A percentile compares a stretch with the other conserved stretches of the same genome.
Evolutionary conservation across 2,797 vertebrate species (phyloP).

Genomic region (Menidia menidia): DNA sequence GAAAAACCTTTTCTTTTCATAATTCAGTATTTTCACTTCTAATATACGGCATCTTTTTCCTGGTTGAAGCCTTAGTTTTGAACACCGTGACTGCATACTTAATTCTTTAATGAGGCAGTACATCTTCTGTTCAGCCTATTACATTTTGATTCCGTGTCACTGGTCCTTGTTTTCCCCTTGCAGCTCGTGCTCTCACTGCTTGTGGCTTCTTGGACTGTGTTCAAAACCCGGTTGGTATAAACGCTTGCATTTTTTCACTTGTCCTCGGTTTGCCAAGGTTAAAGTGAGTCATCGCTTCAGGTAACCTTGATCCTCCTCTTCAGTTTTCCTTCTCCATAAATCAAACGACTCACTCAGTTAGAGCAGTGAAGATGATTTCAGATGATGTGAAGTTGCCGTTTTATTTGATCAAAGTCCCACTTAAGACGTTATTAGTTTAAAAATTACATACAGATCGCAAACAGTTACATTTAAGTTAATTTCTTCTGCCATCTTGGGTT

Average conservation of each 20-base stretch:
- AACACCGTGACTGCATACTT: not conserved
- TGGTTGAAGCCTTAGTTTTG: not conserved
- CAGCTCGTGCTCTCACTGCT: not conserved
- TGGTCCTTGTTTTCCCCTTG: not conserved
- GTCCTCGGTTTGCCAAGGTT: conserved; percentile 13
- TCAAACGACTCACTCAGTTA: not conserved
- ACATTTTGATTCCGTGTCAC: conserved; percentile 1
- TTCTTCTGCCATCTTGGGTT: not conserved
- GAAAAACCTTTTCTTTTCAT: not conserved
- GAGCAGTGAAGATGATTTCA: not conserved
- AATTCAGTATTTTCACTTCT: no score
- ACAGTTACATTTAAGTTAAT: not conserved
- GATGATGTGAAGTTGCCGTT: not conserved
- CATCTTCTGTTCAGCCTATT: not conserved
- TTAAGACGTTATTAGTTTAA: not conserved
- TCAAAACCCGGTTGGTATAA: conserved; percentile 20
- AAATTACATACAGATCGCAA: not conserved
- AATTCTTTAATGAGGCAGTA: not conserved
- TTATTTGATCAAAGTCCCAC: not conserved
- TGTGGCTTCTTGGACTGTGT: conserved; percentile 18
- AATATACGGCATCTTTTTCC: not conserved
- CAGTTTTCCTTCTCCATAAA: not conserved
- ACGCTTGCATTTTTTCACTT: conserved; percentile 19
- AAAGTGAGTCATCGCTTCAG: conserved; percentile 27
- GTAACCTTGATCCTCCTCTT: conserved; percentile 5